These are phyloP conservation scores for Diarsia mendica DNA, from an alignment of 2,888 invertebrate species.

Conservation along the genomic window DNA sequence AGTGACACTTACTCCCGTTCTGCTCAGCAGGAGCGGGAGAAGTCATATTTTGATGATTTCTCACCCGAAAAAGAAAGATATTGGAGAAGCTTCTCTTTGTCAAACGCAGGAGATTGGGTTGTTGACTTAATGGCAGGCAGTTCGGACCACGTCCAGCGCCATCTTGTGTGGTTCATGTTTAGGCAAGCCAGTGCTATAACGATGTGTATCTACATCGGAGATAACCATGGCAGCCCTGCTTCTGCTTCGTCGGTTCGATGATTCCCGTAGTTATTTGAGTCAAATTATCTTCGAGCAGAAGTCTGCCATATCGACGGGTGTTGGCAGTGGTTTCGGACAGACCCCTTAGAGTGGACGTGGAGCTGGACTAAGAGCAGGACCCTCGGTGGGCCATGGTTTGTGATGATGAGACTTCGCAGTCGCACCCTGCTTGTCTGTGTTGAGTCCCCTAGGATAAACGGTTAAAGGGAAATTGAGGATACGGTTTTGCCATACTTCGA, in stretches of 20 bases:
- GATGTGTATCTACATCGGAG: not conserved
- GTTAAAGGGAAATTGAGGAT: not conserved
- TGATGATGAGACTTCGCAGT: not conserved
- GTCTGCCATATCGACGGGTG: not conserved
- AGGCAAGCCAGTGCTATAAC: not conserved
- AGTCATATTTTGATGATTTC: too few species aligned
- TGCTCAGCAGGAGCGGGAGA: too few species aligned
- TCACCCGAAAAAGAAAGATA: too few species aligned
- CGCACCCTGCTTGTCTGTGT: not conserved
- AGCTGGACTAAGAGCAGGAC: not conserved
- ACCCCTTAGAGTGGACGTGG: not conserved
- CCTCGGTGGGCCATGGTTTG: not conserved
- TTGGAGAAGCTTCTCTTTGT: not conserved
- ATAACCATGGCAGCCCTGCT: not conserved
- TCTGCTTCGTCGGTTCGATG: not conserved
- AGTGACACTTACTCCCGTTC: too few species aligned
- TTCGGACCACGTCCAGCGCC: not conserved
- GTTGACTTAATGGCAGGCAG: not conserved
- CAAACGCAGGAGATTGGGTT: not conserved
- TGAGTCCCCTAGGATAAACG: fast-evolving
- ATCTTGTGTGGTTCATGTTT: not conserved
- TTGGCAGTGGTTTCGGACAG: not conserved
- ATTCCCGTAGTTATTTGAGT: not conserved
- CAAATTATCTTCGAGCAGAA: not conserved
- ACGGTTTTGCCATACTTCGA: not conserved